Conservation (phyloP, 1,140 invertebrate genomes). For the Temnothorax longispinosus region DNA sequence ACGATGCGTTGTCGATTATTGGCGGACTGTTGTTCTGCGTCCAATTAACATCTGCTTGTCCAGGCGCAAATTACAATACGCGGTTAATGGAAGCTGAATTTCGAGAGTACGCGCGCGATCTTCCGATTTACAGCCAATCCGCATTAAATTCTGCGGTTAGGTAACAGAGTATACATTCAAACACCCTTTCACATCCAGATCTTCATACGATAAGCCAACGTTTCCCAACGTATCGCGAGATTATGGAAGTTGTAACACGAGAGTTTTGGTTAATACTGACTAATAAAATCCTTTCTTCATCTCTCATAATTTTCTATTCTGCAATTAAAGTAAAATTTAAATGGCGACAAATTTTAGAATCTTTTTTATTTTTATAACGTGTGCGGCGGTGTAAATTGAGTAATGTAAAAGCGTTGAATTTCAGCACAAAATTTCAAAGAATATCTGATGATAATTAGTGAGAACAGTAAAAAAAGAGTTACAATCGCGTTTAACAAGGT, state of each 20-base stretch:
- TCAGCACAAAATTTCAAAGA: neutral
- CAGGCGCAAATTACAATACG: slow-evolving; percentile 16
- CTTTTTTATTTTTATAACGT: neutral
- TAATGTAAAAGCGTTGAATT: neutral
- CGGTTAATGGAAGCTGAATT: slow-evolving; percentile 47
- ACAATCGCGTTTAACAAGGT: neutral
- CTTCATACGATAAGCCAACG: neutral
- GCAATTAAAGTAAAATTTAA: slow-evolving; percentile 4
- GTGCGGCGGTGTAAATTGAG: neutral
- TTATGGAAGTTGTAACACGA: neutral
- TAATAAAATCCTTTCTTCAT: neutral
- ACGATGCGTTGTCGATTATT: slow-evolving; percentile 7
- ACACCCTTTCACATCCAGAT: neutral
- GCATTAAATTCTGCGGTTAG: neutral
- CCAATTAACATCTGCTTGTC: slow-evolving; percentile 5
- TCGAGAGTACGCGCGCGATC: neutral
- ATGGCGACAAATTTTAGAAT: neutral
- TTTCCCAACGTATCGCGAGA: neutral
- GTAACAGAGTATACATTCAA: neutral
- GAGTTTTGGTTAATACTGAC: neutral
- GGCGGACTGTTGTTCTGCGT: neutral
- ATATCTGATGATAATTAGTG: neutral
- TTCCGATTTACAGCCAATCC: neutral
- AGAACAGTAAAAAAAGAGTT: neutral
- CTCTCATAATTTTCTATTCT: neutral